These are phyloP conservation scores for Catharus minimus DNA, from an alignment of 2,113 vertebrate genomes.

Conservation along the genomic window DNA sequence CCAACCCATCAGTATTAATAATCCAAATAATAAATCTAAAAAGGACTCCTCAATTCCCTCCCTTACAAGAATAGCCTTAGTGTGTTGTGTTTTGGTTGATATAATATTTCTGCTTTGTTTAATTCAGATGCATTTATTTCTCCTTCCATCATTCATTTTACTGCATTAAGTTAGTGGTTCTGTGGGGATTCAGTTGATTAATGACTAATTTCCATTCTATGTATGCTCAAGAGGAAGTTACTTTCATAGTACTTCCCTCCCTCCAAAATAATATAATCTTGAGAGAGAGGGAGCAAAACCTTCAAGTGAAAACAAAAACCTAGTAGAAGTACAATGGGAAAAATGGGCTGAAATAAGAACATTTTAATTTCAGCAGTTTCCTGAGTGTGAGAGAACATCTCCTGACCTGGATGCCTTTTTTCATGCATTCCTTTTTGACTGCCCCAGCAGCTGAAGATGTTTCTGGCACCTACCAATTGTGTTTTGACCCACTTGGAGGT, in stretches of 20 bases:
- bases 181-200: slow-evolving; percentile 51
- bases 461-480: not conserved
- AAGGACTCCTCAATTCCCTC: not conserved
- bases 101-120: slow-evolving; percentile 33
- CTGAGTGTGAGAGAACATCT: not conserved
- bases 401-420: not conserved
- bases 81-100: slow-evolving; percentile 18
- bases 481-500: not conserved
- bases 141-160: slow-evolving; percentile 56
- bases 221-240: slow-evolving; percentile 7
- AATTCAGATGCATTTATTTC: slow-evolving; percentile 57
- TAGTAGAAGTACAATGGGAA: not conserved
- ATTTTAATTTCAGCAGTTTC: not conserved
- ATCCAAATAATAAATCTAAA: slow-evolving; percentile 64
- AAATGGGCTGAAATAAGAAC: not conserved
- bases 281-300: not conserved
- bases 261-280: slow-evolving; percentile 21
- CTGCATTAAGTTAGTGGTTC: slow-evolving; percentile 49
- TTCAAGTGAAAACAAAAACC: not conserved
- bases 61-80: not conserved
- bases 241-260: not conserved
- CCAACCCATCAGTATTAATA: slow-evolving; percentile 72
- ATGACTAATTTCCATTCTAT: slow-evolving; percentile 57
- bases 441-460: not conserved
- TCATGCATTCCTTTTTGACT: not conserved